A percentile compares a stretch with the other conserved stretches of the same genome.
phyloP scores from a whole-genome alignment of 2,888 invertebrate genomes.

The Polydesmus complanatus region DNA sequence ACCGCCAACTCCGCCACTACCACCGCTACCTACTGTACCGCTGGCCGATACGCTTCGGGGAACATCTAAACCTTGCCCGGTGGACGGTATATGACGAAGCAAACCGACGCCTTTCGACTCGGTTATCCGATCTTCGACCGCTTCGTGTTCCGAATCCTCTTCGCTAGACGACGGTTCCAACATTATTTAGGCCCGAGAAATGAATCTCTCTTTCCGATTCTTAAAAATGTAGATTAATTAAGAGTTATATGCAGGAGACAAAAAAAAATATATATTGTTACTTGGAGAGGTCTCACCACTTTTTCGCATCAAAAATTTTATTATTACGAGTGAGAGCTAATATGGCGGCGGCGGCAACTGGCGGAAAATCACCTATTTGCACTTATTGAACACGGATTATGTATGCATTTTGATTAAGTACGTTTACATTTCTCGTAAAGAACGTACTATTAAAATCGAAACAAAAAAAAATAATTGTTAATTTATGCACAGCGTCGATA shows the following conservation, averaged over 20 bases:
- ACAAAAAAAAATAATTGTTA: neutral
- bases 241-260: too few relatives aligned
- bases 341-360: neutral
- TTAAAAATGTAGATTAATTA: too few relatives aligned
- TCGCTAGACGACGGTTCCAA: slow-evolving; percentile 39
- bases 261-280: too few relatives aligned
- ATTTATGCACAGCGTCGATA: neutral
- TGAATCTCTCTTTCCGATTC: too few relatives aligned
- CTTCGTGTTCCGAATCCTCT: slow-evolving; percentile 36
- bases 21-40: slow-evolving; percentile 14
- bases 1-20: neutral
- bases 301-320: too few relatives aligned
- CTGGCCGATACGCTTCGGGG: slow-evolving; percentile 21
- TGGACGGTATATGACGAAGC: slow-evolving; percentile 17
- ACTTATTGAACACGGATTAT: too few relatives aligned
- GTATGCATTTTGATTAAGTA: neutral
- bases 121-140: slow-evolving; percentile 30
- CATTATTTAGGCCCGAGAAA: slow-evolving; percentile 30
- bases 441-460: too few relatives aligned
- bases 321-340: neutral
- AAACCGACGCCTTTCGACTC: slow-evolving; percentile 20
- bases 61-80: slow-evolving; percentile 13
- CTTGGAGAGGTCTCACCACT: too few relatives aligned
- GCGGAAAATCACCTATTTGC: neutral
- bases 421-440: neutral